Evolutionary conservation across 2,888 invertebrate species (phyloP), one percentile per base, ranked within the genome.

Genomic region (Ephialtes manifestator): DNA sequence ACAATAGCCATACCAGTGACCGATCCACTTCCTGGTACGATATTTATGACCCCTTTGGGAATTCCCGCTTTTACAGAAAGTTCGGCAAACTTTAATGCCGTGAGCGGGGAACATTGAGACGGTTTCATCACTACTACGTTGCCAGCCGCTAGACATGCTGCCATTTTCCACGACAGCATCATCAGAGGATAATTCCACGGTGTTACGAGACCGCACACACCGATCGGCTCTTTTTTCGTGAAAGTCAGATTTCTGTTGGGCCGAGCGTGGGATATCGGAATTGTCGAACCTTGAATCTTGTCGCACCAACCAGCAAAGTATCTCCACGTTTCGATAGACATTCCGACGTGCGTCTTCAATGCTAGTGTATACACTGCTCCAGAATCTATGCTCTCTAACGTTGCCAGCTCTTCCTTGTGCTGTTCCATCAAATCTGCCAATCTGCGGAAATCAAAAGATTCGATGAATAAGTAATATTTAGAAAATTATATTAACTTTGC

Each of bases 111-210:
- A 0, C 97, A 97, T 91, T 97, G 97, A 0, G 99, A 99, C 0
- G 99, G 99, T 94, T 99, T 99, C 94, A 99, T 97, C 0, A 99
- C 97, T 0, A 99, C 98, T 0, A 99, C 99, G 93, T 99, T 99
- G 48, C 99, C 99, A 10, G 99, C 99, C 0, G 99, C 99, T 67
- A 99, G 95, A 92, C 99, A 99, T 3, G 99, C 98, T 0, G 99
- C 99, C 98, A 99, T 98, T 94, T 99, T 99, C 99, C 99, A 99
- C 0, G 98, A 98, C 13, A 99, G 94, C 99, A 99, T 99, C 99
- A 99, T 99, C 11, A 99, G 95, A 0, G 99, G 99, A 94, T 99
- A 99, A 94, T 99, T 99, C 99, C 99, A 99, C 0, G 99, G 99
- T 0, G 99, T 99, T 18, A 99, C 96, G 18, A 99, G 95, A 0